phyloP scores from a whole-genome alignment of 64 coral and sea anemone genomes.

The Astreopora myriophthalma region DNA sequence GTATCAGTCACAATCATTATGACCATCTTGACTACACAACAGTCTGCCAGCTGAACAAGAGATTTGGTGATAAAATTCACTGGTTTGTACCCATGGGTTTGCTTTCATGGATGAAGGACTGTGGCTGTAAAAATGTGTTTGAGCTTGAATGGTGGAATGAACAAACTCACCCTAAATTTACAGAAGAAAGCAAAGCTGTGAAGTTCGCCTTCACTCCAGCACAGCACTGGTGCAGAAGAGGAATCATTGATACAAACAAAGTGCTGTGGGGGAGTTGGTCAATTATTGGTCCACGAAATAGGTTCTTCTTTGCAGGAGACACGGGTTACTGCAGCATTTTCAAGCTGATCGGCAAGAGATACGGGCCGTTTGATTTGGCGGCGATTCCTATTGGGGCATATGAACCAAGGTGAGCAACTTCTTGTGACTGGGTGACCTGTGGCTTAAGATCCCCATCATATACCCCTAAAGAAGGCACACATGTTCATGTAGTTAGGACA shows the following conservation, averaged over 20 bases:
- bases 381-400: constrained; percentile 97
- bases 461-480: too few relatives aligned
- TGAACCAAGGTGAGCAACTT: constrained; percentile 58
- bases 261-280: constrained; percentile 76
- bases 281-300: constrained; percentile 45
- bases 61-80: constrained; percentile 37
- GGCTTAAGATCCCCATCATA: too few relatives aligned
- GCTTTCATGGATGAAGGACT: constrained; percentile 46
- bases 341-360: constrained; percentile 58
- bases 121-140: constrained; percentile 62
- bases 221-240: constrained; percentile 68
- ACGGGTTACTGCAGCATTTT: constrained; percentile 60
- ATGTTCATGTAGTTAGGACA: too few relatives aligned
- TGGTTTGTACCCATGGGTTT: constrained; percentile 75
- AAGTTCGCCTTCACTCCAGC: constrained; percentile 65
- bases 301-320: constrained; percentile 74
- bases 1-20: constrained; percentile 72
- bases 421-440: neutral
- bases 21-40: constrained; percentile 68
- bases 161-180: constrained; percentile 15
- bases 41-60: constrained; percentile 42
- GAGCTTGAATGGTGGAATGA: constrained; percentile 69
- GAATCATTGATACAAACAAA: constrained; percentile 36
- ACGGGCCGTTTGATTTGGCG: constrained; percentile 97
- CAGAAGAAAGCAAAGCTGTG: constrained; percentile 11